These are phyloP conservation scores for Excalfactoria chinensis DNA, from an alignment of 2,113 vertebrate genomes.

Conservation along the genomic window DNA sequence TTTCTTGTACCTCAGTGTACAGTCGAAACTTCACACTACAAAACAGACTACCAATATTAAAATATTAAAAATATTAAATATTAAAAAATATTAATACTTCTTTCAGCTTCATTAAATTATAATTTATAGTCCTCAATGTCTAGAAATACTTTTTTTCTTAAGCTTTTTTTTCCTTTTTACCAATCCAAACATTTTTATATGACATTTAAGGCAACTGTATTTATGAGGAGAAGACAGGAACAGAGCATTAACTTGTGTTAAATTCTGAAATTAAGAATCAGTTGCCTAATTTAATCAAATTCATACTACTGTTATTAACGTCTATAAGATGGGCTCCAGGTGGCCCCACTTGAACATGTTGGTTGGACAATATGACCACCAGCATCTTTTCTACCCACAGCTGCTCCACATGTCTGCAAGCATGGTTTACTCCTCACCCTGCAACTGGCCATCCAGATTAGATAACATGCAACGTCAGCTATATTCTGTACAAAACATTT, in stretches of 20 bases:
- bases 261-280: neutral
- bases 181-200: neutral
- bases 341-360: neutral
- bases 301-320: fast-evolving
- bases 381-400: neutral
- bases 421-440: neutral
- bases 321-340: neutral
- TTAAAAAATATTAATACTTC: neutral
- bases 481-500: neutral
- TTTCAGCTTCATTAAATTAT: neutral
- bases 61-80: no score
- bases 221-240: neutral
- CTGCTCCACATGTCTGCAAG: neutral
- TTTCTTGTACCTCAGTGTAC: neutral
- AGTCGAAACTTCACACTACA: neutral
- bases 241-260: neutral
- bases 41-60: neutral
- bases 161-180: neutral
- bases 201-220: neutral
- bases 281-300: neutral
- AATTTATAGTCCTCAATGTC: neutral
- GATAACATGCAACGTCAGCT: neutral
- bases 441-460: neutral
- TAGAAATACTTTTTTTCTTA: neutral
- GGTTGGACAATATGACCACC: neutral